Evolutionary conservation across 2,797 vertebrate species (phyloP), one percentile per base, ranked within the genome.

Genomic region (Tachyglossus aculeatus): DNA sequence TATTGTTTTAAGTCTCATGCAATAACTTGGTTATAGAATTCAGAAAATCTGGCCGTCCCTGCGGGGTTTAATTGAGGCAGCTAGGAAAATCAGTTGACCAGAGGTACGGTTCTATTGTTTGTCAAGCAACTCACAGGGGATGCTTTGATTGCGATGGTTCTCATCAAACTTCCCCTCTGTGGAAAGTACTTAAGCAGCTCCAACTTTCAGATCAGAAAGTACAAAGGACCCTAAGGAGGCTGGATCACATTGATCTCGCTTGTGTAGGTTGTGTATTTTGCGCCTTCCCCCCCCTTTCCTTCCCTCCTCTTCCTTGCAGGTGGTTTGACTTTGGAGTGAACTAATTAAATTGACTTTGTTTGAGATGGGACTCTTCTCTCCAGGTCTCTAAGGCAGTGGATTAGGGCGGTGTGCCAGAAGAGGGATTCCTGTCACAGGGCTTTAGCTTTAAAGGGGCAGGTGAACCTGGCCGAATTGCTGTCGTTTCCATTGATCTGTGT

Each of bases 1-100:
- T 73, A 63, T 76, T 81, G 76, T 83, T 85, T n/a, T 80, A 74
- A 74, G 71, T 77, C 80, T 63, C 73, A 51, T 74, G 62, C 62
- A 76, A 73, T 73, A 79, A 74, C 41, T 79, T 4, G 13, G 63
- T 52, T 71, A 15, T 21, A 50, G 62, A 73, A 54, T 77, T 81
- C 78, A 68, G 63, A 60, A 81, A 78, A 62, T 58, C 62, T 75
- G 68, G n/a, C 80, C 77, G 74, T 71, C 59, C 78, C 70, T 72
- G 71, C 59, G 52, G 51, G 56, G 64, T 74, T 71, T 61, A 79
- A 50, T 69, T 34, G 41, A 18, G 38, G 19, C 57, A 53, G 77
- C 53, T 67, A 81, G 71, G 53, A 54, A 65, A 71, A 71, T 76
- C 48, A 59, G 68, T 67, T 61, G n/a, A 31, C 51, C 69, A 25